Conservation (phyloP, 1,140 invertebrate species). For the Ylistrum balloti region DNA sequence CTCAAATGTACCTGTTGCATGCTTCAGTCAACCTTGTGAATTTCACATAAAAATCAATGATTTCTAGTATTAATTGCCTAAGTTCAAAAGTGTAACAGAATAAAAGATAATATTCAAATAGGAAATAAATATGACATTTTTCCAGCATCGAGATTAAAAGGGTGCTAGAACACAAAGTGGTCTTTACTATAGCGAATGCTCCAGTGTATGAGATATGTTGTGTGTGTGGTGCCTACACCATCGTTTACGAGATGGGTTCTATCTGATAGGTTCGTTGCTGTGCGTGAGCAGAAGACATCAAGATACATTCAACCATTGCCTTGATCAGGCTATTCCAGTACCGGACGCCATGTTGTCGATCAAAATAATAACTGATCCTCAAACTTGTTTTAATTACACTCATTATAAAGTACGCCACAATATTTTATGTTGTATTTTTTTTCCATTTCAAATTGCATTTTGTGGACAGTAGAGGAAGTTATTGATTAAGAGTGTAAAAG, state of each 20-base stretch:
- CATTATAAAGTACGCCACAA: background rate
- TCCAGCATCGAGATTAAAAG: background rate
- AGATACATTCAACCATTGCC: background rate
- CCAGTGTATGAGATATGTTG: background rate
- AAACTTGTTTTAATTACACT: background rate
- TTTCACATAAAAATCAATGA: slow-evolving; percentile 34
- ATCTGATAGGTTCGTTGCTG: background rate
- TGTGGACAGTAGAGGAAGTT: background rate
- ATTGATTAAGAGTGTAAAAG: background rate
- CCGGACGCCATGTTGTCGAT: slow-evolving; percentile 30
- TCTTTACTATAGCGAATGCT: background rate
- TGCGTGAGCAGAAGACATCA: background rate
- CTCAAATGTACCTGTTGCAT: background rate
- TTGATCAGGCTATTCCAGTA: background rate
- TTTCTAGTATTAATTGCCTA: background rate
- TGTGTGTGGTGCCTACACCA: background rate
- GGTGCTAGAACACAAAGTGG: background rate
- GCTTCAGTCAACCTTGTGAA: background rate
- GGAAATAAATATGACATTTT: background rate
- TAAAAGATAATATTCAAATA: background rate
- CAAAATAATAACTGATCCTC: background rate
- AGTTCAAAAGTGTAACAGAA: background rate
- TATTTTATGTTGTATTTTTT: background rate
- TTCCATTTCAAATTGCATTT: background rate
- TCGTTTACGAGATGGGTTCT: background rate